Conservation (phyloP, 2,888 invertebrate species). For the Drosophila setosimentum region DNA sequence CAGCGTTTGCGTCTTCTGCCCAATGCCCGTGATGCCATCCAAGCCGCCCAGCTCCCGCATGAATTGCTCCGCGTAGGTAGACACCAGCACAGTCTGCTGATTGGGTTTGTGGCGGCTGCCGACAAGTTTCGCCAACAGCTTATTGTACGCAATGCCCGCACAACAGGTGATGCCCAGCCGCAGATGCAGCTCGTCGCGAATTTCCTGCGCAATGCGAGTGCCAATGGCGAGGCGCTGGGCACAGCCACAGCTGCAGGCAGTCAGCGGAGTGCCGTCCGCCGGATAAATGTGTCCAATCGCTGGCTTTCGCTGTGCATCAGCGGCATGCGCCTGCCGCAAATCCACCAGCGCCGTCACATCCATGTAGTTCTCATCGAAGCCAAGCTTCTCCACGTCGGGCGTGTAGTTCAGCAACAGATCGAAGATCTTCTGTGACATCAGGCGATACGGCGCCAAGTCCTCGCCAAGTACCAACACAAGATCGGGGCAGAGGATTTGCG, state of each 20-base stretch:
- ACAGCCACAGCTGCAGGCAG: conserved; percentile 91
- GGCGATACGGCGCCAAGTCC: conserved; percentile 92
- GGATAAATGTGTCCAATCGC: conserved; percentile 87
- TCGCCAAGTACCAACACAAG: conserved; percentile 92
- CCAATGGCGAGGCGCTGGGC: conserved; percentile 89
- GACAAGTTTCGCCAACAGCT: conserved; percentile 92
- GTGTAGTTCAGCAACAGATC: conserved; percentile 90
- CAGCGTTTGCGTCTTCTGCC: conserved; percentile 89
- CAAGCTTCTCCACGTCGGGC: conserved; percentile 91
- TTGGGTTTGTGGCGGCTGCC: conserved; percentile 92
- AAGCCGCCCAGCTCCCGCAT: conserved; percentile 88
- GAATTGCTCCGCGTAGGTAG: conserved; percentile 88
- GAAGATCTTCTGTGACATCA: conserved; percentile 91
- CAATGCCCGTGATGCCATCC: conserved; percentile 91
- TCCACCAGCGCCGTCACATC: conserved; percentile 89
- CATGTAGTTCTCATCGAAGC: conserved; percentile 94
- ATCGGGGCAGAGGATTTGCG: conserved; percentile 90
- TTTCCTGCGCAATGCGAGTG: conserved; percentile 91
- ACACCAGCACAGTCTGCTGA: conserved; percentile 92
- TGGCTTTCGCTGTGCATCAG: conserved; percentile 59
- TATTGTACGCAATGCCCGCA: conserved; percentile 94
- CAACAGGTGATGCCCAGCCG: conserved; percentile 91
- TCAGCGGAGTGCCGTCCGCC: conserved; percentile 85
- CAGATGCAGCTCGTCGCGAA: conserved; percentile 89
- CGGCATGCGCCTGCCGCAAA: conserved; percentile 66